Evolutionary conservation across 2,113 vertebrate species (phyloP), one percentile per base, ranked within the genome.

Genomic region (Tachysurus vachellii): DNA sequence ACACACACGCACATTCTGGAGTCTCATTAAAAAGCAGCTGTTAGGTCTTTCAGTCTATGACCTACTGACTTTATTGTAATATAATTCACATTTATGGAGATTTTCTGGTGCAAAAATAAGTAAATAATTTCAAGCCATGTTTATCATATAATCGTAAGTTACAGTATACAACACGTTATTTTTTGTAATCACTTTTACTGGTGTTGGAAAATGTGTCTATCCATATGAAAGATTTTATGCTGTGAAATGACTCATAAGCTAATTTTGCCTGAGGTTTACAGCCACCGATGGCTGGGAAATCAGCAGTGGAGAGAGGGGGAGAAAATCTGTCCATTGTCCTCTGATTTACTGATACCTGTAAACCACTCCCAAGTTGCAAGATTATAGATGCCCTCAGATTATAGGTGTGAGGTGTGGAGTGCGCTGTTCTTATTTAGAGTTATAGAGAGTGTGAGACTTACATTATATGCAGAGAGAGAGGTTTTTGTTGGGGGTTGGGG

Each of bases 331-430:
- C 93, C 89, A 56, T 91, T 92, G 80, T 77, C 85, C 89, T 86
- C 68, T 94, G 92, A 95, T 92, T 94, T 92, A 93, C 89, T 85
- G 91, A 85, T 1, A 89, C 92, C 86, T 82, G 89, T 94, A 94
- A 94, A 95, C 89, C 64, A 88, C 70, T 88, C 59, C 23, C 85
- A 88, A 88, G 86, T 87, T 89, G 87, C 89, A 89, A 94, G 93
- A 95, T 95, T 95, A 94, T 88, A 93, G 90, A 92, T 90, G 88
- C 82, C 57, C 42, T 19, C n/a, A 36, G 68, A 83, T 87, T 83
- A 95, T 86, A 93, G 90, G 91, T 86, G 82, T 44, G 84, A 73
- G 3, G 31, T 87, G 89, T 90, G 80, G 54, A 91, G 87, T 73
- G 87, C 56, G 86, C 83, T 87, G 86, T 84, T 90, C 77, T 76